Base-by-base conservation (phyloP, 2,113 vertebrate genomes). In the Pelecanus crispus region DNA sequence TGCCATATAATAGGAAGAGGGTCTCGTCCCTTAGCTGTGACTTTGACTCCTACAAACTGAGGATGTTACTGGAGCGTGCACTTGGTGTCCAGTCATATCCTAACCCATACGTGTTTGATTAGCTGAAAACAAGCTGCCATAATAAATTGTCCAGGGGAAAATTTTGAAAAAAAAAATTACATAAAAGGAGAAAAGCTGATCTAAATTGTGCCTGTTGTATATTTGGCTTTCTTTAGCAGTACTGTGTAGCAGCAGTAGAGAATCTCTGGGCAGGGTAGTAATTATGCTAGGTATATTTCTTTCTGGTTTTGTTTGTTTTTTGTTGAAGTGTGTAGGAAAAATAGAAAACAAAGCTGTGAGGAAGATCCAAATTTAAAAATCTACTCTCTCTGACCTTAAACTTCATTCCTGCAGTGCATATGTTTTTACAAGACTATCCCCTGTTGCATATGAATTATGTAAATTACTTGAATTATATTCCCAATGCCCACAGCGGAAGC, bases 31-130 rank as follows among this genome's bases (percentile, higher is more conserved):
- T n/a, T 1, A 32, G 31, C 68, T 59, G 61, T 7, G 42, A 11
- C 26, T 77, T 32, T 47, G 42, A 17, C 6, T 74, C 6, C 34
- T 10, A 7, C 11, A n/a, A 28, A 49, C 38, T 0, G 8, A 59
- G 31, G 11, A 3, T 24, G 55, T 42, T 55, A 3, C n/a, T 34
- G 61, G 45, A 66, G 16, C 0, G 0, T 9, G 47, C 0, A 0
- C 14, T 13, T 13, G 4, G 1, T 17, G 5, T 38, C 56, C n/a
- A 14, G 15, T 77, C 13, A 4, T 32, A 17, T 2, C 55, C 18
- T 17, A 58, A 34, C 19, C 16, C 0, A 0, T 4, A 16, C 2
- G 0, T 47, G 18, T 52, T 11, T 4, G 11, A 31, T 20, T 7
- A 45, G 49, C 63, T 58, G 80, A 17, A 83, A 73, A 19, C 4